These are phyloP conservation scores for Toxotes lorentzi DNA, from an alignment of 2,797 vertebrate species.

Conservation along the genomic window DNA sequence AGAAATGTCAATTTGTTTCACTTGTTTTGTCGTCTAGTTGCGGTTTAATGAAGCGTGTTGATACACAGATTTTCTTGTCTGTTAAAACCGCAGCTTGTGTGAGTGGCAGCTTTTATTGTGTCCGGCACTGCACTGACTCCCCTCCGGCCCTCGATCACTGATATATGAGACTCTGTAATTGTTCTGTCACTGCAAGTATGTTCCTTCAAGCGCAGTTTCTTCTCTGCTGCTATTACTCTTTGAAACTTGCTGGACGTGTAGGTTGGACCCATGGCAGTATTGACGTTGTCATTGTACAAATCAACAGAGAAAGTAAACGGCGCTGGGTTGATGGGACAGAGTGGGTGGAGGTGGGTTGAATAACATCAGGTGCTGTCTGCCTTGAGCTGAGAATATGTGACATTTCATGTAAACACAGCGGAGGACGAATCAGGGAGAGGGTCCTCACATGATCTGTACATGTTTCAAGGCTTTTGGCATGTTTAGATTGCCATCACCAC, in stretches of 20 bases:
- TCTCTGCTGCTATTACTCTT: constrained; percentile 50
- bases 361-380: constrained; percentile 11
- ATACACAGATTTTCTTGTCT: constrained; percentile 11
- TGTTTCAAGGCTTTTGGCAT: constrained; percentile 10
- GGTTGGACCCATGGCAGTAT: constrained; percentile 42
- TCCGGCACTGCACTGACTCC: constrained; percentile 15
- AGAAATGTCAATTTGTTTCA: background rate
- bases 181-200: constrained; percentile 72
- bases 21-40: background rate
- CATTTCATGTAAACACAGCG: constrained; percentile 29
- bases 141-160: constrained; percentile 36
- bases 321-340: constrained; percentile 23
- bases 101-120: constrained; percentile 37
- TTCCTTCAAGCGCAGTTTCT: constrained; percentile 48
- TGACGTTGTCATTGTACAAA: constrained; percentile 61
- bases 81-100: constrained; percentile 19
- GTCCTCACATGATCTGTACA: constrained; percentile 4
- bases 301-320: constrained; percentile 54
- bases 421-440: background rate
- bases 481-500: background rate
- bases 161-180: constrained; percentile 69
- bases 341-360: constrained; percentile 47
- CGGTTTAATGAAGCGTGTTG: constrained; percentile 17
- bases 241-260: constrained; percentile 42
- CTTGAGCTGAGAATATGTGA: constrained; percentile 28